These are phyloP conservation scores for Microcebus lehilahytsara DNA, from an alignment of 2,113 vertebrate species.

Conservation along the genomic window DNA sequence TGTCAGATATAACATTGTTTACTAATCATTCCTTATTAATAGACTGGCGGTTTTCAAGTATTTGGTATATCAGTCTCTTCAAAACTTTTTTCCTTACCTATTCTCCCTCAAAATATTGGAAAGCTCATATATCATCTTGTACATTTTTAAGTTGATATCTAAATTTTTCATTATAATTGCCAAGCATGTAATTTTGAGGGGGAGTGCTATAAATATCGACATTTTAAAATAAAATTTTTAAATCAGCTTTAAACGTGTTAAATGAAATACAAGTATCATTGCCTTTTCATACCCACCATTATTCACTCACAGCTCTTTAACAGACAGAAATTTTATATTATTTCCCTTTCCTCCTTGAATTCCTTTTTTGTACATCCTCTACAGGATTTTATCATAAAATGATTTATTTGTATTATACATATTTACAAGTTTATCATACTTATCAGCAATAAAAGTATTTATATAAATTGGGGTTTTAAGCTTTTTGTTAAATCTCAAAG, in stretches of 20 bases:
- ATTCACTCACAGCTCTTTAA: not conserved
- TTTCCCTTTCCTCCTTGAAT: not conserved
- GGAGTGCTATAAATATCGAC: not conserved
- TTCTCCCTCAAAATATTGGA: not conserved
- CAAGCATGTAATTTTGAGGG: not conserved
- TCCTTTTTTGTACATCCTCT: not conserved
- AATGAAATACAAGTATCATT: not conserved
- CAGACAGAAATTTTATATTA: not conserved
- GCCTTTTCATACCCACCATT: not conserved
- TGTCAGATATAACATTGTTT: not conserved
- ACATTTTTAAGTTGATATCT: not conserved
- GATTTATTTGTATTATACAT: slow-evolving; percentile 9
- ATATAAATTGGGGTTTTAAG: not conserved
- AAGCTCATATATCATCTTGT: not conserved
- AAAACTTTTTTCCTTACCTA: not conserved
- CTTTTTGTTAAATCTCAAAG: slow-evolving; percentile 41
- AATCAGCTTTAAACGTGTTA: not conserved
- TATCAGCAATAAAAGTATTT: slow-evolving; percentile 18
- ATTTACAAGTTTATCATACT: not conserved
- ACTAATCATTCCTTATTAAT: slow-evolving; percentile 6
- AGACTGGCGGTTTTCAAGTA: not conserved
- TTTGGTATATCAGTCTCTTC: not conserved
- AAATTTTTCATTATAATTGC: not conserved
- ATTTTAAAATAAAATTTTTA: not conserved
- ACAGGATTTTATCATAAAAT: not conserved